phyloP scores from a whole-genome alignment of 2,888 invertebrate species.

The Philaethria dido region DNA sequence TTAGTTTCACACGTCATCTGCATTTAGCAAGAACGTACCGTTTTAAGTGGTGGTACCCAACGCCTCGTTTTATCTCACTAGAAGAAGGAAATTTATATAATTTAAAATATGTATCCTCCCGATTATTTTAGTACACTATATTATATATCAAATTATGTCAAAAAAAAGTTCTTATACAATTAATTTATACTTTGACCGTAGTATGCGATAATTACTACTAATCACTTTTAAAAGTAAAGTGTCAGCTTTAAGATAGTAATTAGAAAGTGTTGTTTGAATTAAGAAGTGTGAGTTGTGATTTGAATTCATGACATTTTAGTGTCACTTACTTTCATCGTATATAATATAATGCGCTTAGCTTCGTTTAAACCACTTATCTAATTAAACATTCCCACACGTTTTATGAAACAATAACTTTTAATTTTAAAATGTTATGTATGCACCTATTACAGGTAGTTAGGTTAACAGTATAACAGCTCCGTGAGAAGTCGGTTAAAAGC shows the following conservation, averaged over 20 bases:
- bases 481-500: conserved; percentile 79
- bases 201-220: background rate
- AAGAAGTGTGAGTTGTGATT: conserved; percentile 5
- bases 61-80: too few species aligned
- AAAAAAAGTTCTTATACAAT: background rate
- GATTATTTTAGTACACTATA: background rate
- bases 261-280: conserved; percentile 24
- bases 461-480: conserved; percentile 75
- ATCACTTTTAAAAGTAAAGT: background rate
- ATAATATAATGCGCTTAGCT: conserved; percentile 59
- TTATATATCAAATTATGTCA: background rate
- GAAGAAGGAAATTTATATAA: background rate
- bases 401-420: conserved; percentile 80
- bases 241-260: conserved; percentile 14
- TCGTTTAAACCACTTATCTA: conserved; percentile 78
- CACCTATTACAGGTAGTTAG: conserved; percentile 78
- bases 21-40: background rate
- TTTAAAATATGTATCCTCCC: background rate
- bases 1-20: background rate
- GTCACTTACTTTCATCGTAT: conserved; percentile 72
- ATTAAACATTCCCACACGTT: conserved; percentile 82
- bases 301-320: conserved; percentile 32
- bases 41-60: background rate
- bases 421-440: conserved; percentile 79
- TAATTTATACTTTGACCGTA: background rate